Base-by-base conservation (phyloP, 1,140 invertebrate genomes). In the Spodoptera litura region DNA sequence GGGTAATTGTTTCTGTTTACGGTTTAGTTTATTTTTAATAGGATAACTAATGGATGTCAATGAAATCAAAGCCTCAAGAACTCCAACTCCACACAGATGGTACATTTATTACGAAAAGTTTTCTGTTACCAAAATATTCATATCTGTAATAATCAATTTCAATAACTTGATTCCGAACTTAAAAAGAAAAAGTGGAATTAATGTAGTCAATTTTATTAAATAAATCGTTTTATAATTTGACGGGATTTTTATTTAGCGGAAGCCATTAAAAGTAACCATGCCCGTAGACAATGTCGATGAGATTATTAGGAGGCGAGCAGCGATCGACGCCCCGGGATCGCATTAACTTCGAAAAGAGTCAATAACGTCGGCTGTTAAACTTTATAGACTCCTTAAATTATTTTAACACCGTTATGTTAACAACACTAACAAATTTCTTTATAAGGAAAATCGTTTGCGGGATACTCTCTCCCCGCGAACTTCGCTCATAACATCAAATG, bases 361-460 rank as follows among this genome's bases (percentile, higher is more conserved):
- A 91, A 92, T 91, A 91, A 85, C 87, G 80, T 72, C 81, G 83
- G 86, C 81, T 88, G 79, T 93, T 90, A 90, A 91, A 90, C 83
- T 93, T 93, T 90, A 93, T 91, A 75, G 83, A 84, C 82, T 81
- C 81, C 83, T 89, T 92, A 91, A 93, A 92, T 93, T 87, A 92
- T 91, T 91, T 92, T 87, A 89, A 87, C 88, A 81, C 86, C 87
- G 86, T 89, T 89, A 85, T 87, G 87, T 86, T 89, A 89, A 89
- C 86, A 88, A 88, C 84, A 86, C 86, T 87, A 88, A 88, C 87
- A 90, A 90, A 87, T 89, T 88, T 86, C 79, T 86, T 89, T 88
- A 85, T 84, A 85, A 86, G 79, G 87, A 81, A 89, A 91, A 86
- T 88, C 87, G 84, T 84, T 85, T 76, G 70, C 59, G 71, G 76